Percentiles rank a stretch among this genome's conserved stretches.
These are phyloP conservation scores for Brenthis ino DNA, from an alignment of 2,888 invertebrate species.

Conservation along the genomic window DNA sequence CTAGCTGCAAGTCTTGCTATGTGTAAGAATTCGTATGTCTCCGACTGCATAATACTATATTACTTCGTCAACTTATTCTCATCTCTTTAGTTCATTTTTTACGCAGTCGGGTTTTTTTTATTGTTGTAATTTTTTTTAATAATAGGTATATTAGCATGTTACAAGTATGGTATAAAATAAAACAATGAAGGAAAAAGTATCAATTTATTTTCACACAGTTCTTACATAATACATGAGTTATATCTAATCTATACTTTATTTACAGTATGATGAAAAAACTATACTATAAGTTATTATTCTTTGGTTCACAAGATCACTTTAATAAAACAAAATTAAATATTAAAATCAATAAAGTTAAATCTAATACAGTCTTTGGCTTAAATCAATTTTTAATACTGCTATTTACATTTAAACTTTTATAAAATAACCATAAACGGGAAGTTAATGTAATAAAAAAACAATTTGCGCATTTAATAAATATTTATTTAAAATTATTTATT, in stretches of 20 bases:
- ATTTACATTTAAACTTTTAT: not conserved
- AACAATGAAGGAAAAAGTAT: constrained; percentile 66
- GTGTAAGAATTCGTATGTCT: too few species aligned
- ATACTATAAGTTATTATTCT: constrained; percentile 17
- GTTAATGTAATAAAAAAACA: too few species aligned
- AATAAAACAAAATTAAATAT: constrained; percentile 18
- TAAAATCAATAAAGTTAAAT: constrained; percentile 31
- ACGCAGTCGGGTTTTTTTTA: too few species aligned
- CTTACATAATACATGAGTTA: constrained; percentile 51
- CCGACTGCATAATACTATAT: too few species aligned
- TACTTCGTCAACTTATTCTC: too few species aligned
- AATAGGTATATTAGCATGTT: too few species aligned
- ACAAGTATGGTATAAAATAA: constrained; percentile 39
- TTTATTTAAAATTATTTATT: too few species aligned
- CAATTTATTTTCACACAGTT: constrained; percentile 74
- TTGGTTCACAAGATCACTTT: constrained; percentile 25
- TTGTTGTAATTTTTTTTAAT: too few species aligned
- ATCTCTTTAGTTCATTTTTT: too few species aligned
- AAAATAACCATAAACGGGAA: too few species aligned
- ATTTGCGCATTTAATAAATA: too few species aligned
- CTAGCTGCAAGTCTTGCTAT: too few species aligned
- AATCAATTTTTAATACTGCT: constrained; percentile 31
- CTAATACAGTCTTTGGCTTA: constrained; percentile 42
- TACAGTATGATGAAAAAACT: constrained; percentile 29
- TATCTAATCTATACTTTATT: constrained; percentile 33